Percentiles rank a stretch among this genome's conserved stretches.
phyloP scores from a whole-genome alignment of 92 coral and sea anemone species.

The Micromussa lordhowensis region DNA sequence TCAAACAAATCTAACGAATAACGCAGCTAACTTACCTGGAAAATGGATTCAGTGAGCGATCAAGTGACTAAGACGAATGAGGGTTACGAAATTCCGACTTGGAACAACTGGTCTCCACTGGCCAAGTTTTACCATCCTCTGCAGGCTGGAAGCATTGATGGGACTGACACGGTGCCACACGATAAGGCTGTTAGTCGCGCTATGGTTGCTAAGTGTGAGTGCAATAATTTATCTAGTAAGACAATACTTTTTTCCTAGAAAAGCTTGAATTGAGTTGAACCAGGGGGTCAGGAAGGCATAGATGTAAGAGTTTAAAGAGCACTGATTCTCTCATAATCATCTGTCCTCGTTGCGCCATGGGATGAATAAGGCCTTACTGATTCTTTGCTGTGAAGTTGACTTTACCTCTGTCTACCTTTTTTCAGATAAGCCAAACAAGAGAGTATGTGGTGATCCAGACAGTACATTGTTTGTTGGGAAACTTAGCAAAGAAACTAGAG shows the following conservation, averaged over 20 bases:
- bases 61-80: slow-evolving; percentile 40
- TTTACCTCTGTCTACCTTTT: neutral
- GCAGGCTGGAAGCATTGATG: slow-evolving; percentile 99
- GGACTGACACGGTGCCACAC: slow-evolving; percentile 89
- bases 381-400: too few relatives aligned
- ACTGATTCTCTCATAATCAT: too few relatives aligned
- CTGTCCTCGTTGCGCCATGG: too few relatives aligned
- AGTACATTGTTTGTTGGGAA: slow-evolving; percentile 91
- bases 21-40: neutral
- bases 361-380: too few relatives aligned
- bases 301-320: too few relatives aligned
- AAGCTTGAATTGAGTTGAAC: too few relatives aligned
- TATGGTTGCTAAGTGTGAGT: slow-evolving; percentile 83
- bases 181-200: slow-evolving; percentile 92
- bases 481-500: slow-evolving; percentile 84
- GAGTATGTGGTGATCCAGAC: slow-evolving; percentile 82
- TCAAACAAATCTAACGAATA: neutral
- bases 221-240: neutral
- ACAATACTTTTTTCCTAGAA: neutral
- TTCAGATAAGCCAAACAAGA: slow-evolving; percentile 90
- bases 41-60: slow-evolving; percentile 48
- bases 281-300: too few relatives aligned
- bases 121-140: slow-evolving; percentile 95
- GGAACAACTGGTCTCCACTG: slow-evolving; percentile 87
- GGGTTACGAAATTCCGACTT: slow-evolving; percentile 84